phyloP scores from a whole-genome alignment of 2,797 vertebrate genomes.

The Tangara arthus region DNA sequence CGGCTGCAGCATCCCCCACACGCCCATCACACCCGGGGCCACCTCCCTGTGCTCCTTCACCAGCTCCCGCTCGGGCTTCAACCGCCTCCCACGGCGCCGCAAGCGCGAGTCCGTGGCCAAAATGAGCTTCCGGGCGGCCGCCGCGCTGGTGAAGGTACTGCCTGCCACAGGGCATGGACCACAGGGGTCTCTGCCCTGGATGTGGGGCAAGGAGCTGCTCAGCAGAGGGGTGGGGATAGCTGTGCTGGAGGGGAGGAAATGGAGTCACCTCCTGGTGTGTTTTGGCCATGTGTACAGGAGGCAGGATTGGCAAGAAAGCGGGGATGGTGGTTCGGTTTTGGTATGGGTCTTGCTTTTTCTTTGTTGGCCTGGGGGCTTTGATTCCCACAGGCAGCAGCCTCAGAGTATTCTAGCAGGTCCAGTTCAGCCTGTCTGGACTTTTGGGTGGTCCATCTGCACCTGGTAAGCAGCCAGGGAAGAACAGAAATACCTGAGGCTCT shows the following conservation, averaged over 20 bases:
- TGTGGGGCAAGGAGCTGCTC: neutral
- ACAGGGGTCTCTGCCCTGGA: neutral
- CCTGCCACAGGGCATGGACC: neutral
- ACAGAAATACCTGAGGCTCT: neutral
- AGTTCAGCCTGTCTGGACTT: neutral
- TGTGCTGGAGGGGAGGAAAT: neutral
- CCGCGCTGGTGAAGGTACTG: conserved; percentile 89
- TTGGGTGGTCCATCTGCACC: neutral
- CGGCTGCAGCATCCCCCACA: conserved; percentile 82
- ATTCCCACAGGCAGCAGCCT: neutral
- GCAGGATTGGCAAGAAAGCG: neutral
- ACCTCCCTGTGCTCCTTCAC: conserved; percentile 95
- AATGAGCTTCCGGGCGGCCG: conserved; percentile 94
- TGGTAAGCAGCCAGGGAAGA: neutral
- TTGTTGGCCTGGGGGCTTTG: neutral
- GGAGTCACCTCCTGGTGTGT: neutral
- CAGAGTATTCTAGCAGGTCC: neutral
- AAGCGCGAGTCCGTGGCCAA: conserved; percentile 95
- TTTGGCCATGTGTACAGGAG: neutral
- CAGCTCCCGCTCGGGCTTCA: conserved; percentile 93
- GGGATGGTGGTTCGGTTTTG: neutral
- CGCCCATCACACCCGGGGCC: conserved; percentile 85
- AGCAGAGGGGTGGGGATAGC: neutral
- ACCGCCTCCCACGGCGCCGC: conserved; percentile 84
- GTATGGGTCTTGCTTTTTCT: neutral